Percentiles rank a stretch among this genome's conserved stretches.
Conservation (phyloP, 2,113 vertebrate species). For the Brachyistius frenatus region DNA sequence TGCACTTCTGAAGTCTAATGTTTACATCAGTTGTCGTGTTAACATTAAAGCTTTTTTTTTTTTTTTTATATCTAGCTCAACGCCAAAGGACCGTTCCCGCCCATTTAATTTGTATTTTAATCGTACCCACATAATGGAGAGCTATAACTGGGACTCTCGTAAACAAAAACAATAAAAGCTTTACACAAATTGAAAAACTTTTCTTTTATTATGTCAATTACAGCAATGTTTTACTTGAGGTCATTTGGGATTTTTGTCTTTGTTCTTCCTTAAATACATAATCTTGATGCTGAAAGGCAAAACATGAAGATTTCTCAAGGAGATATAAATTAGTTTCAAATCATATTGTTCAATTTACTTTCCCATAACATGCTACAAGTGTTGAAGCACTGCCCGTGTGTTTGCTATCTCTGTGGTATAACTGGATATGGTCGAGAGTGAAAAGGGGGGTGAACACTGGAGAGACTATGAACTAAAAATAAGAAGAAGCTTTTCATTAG, state of each 20-base stretch:
- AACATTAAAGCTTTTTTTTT: no score
- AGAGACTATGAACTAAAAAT: slow-evolving; percentile 26
- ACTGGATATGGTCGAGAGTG: slow-evolving; percentile 21
- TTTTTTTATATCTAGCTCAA: no score
- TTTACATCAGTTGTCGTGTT: no score
- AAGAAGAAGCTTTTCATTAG: slow-evolving; percentile 28
- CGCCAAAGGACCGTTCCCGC: no score
- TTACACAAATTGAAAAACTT: slow-evolving; percentile 83
- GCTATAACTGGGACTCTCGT: background rate
- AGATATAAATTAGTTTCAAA: slow-evolving; percentile 93
- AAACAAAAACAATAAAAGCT: slow-evolving; percentile 25
- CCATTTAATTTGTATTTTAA: no score
- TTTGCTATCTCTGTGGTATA: slow-evolving; percentile 33
- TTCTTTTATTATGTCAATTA: slow-evolving; percentile 91
- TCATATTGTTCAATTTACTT: slow-evolving; percentile 83
- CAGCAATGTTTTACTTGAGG: slow-evolving; percentile 89
- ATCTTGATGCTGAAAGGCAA: slow-evolving; percentile 85
- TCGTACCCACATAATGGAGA: background rate
- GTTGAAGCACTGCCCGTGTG: slow-evolving; percentile 68
- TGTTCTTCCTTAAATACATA: slow-evolving; percentile 84
- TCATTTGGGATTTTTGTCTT: slow-evolving; percentile 86
- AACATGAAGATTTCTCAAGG: slow-evolving; percentile 88
- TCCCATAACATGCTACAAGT: slow-evolving; percentile 90
- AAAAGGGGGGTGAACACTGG: slow-evolving; percentile 10
- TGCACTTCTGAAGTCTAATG: background rate